Conservation (phyloP, 2,888 invertebrate species). For the Tricholauxania praeusta region DNA sequence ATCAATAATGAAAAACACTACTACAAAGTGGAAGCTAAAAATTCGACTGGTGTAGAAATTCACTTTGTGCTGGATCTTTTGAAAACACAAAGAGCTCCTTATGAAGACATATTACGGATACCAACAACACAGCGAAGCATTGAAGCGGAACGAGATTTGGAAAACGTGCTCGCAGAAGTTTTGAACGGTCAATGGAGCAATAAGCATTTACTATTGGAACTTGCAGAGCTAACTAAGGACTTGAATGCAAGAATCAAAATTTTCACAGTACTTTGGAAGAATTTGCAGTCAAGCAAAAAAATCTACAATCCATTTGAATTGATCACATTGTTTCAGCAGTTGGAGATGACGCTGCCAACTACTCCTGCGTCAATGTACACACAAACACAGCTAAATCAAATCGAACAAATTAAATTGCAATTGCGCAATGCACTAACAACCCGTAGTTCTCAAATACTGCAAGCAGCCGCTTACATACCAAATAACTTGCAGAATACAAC, state of each 20-base stretch:
- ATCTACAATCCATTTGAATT: constrained; percentile 30
- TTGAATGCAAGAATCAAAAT: constrained; percentile 15
- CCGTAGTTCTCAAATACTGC: constrained; percentile 26
- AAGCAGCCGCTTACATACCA: constrained; percentile 49
- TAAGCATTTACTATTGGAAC: constrained; percentile 14
- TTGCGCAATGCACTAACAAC: constrained; percentile 2
- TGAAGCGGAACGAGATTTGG: background rate
- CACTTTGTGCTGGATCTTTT: background rate
- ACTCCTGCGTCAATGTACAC: background rate
- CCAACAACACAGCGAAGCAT: background rate
- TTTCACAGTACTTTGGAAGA: constrained; percentile 12
- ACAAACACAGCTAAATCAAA: background rate
- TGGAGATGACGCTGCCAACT: background rate
- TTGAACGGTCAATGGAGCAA: constrained; percentile 22
- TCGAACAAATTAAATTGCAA: background rate
- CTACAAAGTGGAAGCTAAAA: background rate
- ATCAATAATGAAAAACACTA: background rate
- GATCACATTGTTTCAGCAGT: constrained; percentile 2
- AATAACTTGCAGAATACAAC: constrained; percentile 47
- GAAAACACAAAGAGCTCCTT: background rate
- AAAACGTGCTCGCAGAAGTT: constrained; percentile 1
- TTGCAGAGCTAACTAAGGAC: constrained; percentile 5
- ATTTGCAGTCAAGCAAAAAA: constrained; percentile 17
- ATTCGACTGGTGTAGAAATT: background rate
- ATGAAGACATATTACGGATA: background rate